Evolutionary conservation across 2,888 invertebrate genomes (phyloP).

Genomic region (Boloria euphrosyne): DNA sequence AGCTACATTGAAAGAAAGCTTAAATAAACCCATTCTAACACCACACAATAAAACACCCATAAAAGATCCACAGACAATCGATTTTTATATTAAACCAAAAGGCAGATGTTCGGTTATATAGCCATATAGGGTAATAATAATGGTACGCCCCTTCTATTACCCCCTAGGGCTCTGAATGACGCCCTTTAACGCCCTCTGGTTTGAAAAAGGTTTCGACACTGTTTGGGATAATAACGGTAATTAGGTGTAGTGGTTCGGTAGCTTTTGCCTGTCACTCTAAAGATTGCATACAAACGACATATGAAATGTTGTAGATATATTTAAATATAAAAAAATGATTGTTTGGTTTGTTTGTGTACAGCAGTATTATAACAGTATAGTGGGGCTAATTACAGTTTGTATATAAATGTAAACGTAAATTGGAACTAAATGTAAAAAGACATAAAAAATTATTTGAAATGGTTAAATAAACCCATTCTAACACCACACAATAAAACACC

Average conservation of each 20-base stretch:
- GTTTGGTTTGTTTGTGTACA: not conserved
- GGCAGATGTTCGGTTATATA: conserved; percentile 66
- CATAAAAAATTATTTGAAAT: too few species aligned
- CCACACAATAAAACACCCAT: conserved; percentile 51
- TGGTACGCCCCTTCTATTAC: conserved; percentile 48
- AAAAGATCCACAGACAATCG: conserved; percentile 44
- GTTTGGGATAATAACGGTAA: conserved; percentile 62
- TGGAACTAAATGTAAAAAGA: too few species aligned
- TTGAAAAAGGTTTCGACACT: conserved; percentile 49
- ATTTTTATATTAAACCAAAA: conserved; percentile 46
- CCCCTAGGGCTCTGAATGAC: conserved; percentile 46
- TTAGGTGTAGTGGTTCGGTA: conserved; percentile 53
- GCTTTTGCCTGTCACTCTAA: conserved; percentile 26
- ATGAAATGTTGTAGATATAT: not conserved
- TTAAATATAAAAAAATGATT: too few species aligned
- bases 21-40: conserved; percentile 21
- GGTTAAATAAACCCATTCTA: conserved; percentile 14
- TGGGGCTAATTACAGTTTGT: too few species aligned
- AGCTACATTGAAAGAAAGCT: conserved; percentile 1
- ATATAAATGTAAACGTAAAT: too few species aligned
- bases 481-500: conserved; percentile 50
- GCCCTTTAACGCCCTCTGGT: conserved; percentile 53
- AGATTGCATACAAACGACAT: not conserved
- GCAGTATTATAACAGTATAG: not conserved
- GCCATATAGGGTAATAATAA: conserved; percentile 56